phyloP scores from a whole-genome alignment of 2,797 vertebrate genomes.

The Scyliorhinus canicula region DNA sequence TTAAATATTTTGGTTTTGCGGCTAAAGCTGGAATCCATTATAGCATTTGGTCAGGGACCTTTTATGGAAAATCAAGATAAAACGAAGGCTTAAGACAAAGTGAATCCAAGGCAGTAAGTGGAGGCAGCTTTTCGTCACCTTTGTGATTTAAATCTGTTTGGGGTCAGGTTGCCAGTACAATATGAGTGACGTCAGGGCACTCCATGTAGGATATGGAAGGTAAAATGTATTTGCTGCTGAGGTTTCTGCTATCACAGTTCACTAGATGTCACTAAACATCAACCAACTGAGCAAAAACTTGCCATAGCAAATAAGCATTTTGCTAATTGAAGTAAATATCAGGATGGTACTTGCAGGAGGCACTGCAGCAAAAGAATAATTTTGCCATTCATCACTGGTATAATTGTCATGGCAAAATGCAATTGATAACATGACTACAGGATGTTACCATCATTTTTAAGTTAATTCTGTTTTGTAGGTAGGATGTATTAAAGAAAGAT shows the following conservation, averaged over 20 bases:
- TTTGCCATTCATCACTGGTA: not conserved
- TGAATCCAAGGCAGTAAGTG: not conserved
- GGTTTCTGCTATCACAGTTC: conserved; percentile 20
- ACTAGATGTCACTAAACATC: conserved; percentile 40
- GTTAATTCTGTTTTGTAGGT: too few relatives aligned
- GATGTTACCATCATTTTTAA: too few relatives aligned
- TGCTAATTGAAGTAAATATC: not conserved
- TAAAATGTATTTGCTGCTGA: not conserved
- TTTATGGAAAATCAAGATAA: conserved; percentile 2
- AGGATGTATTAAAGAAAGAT: not conserved
- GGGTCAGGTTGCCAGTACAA: not conserved
- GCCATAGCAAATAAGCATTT: not conserved
- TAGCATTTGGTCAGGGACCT: not conserved
- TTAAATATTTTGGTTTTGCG: conserved; percentile 6
- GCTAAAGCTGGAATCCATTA: not conserved
- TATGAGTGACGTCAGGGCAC: not conserved
- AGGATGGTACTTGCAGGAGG: not conserved
- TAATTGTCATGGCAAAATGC: not conserved
- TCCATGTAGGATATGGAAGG: not conserved
- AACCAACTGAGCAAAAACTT: conserved; percentile 20
- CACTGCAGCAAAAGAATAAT: too few relatives aligned
- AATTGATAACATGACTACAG: not conserved
- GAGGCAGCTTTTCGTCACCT: not conserved
- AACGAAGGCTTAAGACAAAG: not conserved
- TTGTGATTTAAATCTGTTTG: not conserved